Evolutionary conservation across 2,113 vertebrate genomes (phyloP).

Genomic region (Labeo catla): DNA sequence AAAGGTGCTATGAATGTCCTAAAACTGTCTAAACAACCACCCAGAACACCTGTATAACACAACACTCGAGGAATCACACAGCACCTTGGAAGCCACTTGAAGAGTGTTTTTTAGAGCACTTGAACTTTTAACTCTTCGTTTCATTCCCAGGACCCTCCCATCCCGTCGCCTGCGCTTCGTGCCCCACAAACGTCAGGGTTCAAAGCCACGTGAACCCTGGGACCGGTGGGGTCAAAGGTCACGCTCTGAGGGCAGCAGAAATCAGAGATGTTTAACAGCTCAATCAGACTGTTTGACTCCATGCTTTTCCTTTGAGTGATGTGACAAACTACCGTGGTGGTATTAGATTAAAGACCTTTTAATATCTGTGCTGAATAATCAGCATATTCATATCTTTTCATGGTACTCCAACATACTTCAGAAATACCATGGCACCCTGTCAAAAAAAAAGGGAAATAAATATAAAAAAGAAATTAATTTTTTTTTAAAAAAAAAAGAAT

Average conservation of each 20-base stretch:
- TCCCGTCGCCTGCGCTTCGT: background rate
- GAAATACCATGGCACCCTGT: too few relatives aligned
- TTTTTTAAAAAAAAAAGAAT: too few relatives aligned
- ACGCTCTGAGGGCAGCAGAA: background rate
- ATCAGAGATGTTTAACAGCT: slow-evolving; percentile 10
- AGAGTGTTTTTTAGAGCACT: background rate
- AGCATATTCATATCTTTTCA: too few relatives aligned
- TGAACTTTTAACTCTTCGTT: background rate
- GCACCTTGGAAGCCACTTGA: background rate
- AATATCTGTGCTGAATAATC: too few relatives aligned
- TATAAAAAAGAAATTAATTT: too few relatives aligned
- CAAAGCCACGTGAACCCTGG: slow-evolving; percentile 14
- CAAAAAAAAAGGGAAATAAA: too few relatives aligned
- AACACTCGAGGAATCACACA: background rate
- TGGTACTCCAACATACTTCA: background rate
- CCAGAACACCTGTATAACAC: background rate
- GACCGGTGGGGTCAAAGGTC: slow-evolving; percentile 1
- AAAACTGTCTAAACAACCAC: background rate
- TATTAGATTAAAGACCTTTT: too few relatives aligned
- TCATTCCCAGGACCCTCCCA: background rate
- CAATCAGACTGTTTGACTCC: slow-evolving; percentile 5
- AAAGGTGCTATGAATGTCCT: background rate
- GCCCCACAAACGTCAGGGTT: background rate
- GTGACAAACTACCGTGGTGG: background rate
- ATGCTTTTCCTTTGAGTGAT: background rate